Evolutionary conservation across 1,140 invertebrate genomes (phyloP).

Genomic region (Neodiprion fabricii): DNA sequence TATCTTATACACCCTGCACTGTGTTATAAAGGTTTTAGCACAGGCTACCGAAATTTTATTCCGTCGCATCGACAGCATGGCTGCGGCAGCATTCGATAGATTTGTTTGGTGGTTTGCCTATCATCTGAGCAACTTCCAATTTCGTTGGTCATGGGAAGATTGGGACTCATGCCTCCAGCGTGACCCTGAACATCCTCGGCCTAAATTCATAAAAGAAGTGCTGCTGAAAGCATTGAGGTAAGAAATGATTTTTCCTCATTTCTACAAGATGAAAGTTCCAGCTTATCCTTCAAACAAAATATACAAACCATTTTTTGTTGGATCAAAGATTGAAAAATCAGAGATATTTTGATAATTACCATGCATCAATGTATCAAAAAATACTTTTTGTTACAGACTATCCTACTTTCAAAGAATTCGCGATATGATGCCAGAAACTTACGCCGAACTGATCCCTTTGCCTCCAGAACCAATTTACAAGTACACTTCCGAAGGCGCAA

Average conservation of each 20-base stretch:
- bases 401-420: constrained; percentile 94
- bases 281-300: neutral
- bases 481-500: constrained; percentile 80
- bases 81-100: constrained; percentile 94
- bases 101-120: constrained; percentile 99
- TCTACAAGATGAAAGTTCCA: neutral
- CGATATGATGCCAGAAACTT: constrained; percentile 90
- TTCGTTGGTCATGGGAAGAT: constrained; percentile 98
- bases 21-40: constrained; percentile 72
- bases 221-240: constrained; percentile 89
- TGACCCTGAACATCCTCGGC: constrained; percentile 91
- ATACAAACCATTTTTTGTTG: no score
- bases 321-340: no score
- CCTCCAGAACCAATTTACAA: constrained; percentile 83
- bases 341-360: no score
- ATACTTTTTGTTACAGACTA: constrained; percentile 69
- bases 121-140: constrained; percentile 99
- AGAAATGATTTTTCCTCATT: constrained; percentile 7
- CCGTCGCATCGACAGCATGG: constrained; percentile 96
- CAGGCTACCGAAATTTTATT: constrained; percentile 98
- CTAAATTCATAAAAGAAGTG: constrained; percentile 95
- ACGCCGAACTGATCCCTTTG: constrained; percentile 83
- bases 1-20: no score
- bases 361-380: no score
- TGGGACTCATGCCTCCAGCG: constrained; percentile 86